phyloP scores from a whole-genome alignment of 2,888 invertebrate species.

The Carpatolechia fugitivella region DNA sequence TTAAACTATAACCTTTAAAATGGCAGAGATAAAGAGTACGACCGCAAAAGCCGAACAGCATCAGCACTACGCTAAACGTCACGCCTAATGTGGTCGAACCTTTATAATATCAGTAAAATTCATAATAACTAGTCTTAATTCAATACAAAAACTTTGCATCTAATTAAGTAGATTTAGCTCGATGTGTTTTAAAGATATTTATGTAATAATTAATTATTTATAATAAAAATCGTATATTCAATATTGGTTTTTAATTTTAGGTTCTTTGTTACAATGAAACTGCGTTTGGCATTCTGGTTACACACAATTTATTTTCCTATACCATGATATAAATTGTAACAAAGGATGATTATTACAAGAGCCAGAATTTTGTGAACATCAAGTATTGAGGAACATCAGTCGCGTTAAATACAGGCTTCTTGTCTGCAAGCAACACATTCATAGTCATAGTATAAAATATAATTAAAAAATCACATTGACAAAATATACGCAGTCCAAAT shows the following conservation, averaged over 20 bases:
- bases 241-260: slow-evolving; percentile 34
- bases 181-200: slow-evolving; percentile 48
- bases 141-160: slow-evolving; percentile 14
- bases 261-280: slow-evolving; percentile 51
- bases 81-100: no score
- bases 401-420: slow-evolving; percentile 57
- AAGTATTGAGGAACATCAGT: slow-evolving; percentile 71
- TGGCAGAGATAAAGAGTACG: no score
- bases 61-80: no score
- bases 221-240: slow-evolving; percentile 58
- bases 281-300: slow-evolving; percentile 65
- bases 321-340: slow-evolving; percentile 74
- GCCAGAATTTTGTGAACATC: slow-evolving; percentile 53
- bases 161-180: slow-evolving; percentile 28
- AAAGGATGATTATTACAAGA: slow-evolving; percentile 63
- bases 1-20: background rate
- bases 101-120: no score
- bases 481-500: slow-evolving; percentile 56
- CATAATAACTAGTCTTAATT: no score
- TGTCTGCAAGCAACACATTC: slow-evolving; percentile 48
- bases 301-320: slow-evolving; percentile 75
- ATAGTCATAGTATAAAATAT: slow-evolving; percentile 51
- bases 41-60: no score
- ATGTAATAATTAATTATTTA: slow-evolving; percentile 42
- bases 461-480: slow-evolving; percentile 51